A percentile compares a stretch with the other conserved stretches of the same genome.
Conservation (phyloP, 2,797 vertebrate species). For the Huso huso region DNA sequence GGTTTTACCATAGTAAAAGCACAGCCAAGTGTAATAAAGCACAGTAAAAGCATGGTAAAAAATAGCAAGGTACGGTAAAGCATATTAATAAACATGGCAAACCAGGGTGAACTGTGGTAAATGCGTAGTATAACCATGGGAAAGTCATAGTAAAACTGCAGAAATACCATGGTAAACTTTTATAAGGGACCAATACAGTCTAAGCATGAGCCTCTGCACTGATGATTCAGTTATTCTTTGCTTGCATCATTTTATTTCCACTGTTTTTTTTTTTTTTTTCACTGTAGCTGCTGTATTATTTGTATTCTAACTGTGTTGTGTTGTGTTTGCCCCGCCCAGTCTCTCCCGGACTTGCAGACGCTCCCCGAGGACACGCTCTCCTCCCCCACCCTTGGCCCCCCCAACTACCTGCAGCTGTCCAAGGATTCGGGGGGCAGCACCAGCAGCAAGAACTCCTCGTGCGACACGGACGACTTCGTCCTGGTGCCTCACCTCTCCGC, state of each 20-base stretch:
- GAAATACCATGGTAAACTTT: no score
- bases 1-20: no score
- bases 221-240: no score
- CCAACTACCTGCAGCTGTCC: constrained; percentile 90
- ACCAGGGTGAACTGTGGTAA: no score
- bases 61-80: no score
- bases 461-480: constrained; percentile 94
- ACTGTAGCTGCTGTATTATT: not conserved
- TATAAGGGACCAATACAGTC: no score
- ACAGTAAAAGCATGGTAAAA: no score
- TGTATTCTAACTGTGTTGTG: not conserved
- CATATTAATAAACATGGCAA: no score
- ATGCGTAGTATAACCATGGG: no score
- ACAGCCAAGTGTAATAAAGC: no score
- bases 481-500: constrained; percentile 89
- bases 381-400: constrained; percentile 83
- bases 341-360: constrained; percentile 90
- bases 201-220: no score
- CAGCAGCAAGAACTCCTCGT: constrained; percentile 94
- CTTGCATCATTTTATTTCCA: not conserved
- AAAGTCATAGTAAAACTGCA: no score
- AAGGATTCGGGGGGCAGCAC: constrained; percentile 92
- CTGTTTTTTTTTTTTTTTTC: not conserved
- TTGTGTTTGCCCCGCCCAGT: constrained; percentile 48
- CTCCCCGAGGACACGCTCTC: constrained; percentile 83